Conservation (phyloP, 2,113 vertebrate genomes). For the Semnornis frantzii region DNA sequence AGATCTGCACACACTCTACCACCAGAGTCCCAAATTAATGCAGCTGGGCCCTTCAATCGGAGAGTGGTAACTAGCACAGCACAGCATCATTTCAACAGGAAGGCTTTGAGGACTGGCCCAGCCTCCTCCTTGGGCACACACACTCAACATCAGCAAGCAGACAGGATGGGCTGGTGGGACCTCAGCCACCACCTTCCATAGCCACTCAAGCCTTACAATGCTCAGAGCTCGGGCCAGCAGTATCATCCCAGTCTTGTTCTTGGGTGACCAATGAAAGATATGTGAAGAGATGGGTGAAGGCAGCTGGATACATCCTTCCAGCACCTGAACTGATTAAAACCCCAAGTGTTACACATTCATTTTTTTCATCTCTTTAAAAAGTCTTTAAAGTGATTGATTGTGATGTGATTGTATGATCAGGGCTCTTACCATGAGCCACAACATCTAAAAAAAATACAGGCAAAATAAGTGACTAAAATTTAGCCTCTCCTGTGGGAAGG, state of each 20-base stretch:
- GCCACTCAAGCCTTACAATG: neutral
- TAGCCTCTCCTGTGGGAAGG: constrained; percentile 58
- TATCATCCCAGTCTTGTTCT: neutral
- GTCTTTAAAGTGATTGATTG: constrained; percentile 55
- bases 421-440: constrained; percentile 43
- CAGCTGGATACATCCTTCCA: constrained; percentile 48
- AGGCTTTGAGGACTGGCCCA: neutral
- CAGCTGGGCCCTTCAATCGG: neutral
- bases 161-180: neutral
- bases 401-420: constrained; percentile 73
- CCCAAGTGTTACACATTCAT: constrained; percentile 65
- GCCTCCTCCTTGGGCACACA: neutral
- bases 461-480: constrained; percentile 65
- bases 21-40: neutral
- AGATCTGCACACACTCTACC: neutral
- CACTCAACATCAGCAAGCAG: neutral
- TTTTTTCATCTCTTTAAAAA: constrained; percentile 28
- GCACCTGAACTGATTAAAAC: constrained; percentile 51
- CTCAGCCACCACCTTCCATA: neutral
- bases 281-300: constrained; percentile 57
- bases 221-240: neutral
- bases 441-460: constrained; percentile 44
- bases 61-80: neutral
- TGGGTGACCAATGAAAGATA: constrained; percentile 26
- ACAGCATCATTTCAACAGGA: neutral